Base-by-base conservation (phyloP, 2,888 invertebrate genomes). In the Ectemnius cavifrons region DNA sequence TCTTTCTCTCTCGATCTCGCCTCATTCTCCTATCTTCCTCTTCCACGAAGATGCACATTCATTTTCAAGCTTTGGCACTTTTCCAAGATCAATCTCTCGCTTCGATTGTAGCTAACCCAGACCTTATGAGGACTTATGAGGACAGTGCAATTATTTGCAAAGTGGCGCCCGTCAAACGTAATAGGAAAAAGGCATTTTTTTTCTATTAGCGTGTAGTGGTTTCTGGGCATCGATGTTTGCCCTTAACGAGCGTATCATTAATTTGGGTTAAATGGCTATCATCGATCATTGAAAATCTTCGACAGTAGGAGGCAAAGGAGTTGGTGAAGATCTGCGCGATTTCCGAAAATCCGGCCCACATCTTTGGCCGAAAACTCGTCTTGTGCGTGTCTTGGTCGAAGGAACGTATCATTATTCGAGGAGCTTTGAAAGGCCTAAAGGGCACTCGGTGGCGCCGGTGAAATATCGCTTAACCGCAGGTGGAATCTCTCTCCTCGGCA, bases 391-490 rank as follows among this genome's bases (percentile, higher is more conserved):
- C 58, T 4, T 52, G 62, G 56, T 16, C 14, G 20, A n/a, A 6
- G 45, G 27, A 63, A 47, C 16, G 13, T 66, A 60, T 66, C 23
- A 23, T 58, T 66, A 63, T 13, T 62, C n/a, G 20, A 57, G 18
- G 65, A 60, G 4, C 27, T 65, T 67, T 58, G 4, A 18, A 63
- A 23, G 28, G 20, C 23, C 52, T 11, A 52, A 68, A 59, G 56
- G 61, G 46, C 28, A 68, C 28, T 58, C 75, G 52, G 47, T 69
- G 66, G 67, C 67, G 72, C 76, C 74, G 37, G 52, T 74, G 71
- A 77, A 74, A 69, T 71, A 78, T 73, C 70, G 62, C 58, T 71
- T 56, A 70, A 18, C 68, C 70, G 70, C 75, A 67, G 74, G 56
- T 59, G 77, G 71, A 73, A 23, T 63, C 28, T 74, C 47, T 37